A percentile compares a stretch with the other conserved stretches of the same genome.
Conservation (phyloP, 2,888 invertebrate genomes). For the Brachylomia viminalis region DNA sequence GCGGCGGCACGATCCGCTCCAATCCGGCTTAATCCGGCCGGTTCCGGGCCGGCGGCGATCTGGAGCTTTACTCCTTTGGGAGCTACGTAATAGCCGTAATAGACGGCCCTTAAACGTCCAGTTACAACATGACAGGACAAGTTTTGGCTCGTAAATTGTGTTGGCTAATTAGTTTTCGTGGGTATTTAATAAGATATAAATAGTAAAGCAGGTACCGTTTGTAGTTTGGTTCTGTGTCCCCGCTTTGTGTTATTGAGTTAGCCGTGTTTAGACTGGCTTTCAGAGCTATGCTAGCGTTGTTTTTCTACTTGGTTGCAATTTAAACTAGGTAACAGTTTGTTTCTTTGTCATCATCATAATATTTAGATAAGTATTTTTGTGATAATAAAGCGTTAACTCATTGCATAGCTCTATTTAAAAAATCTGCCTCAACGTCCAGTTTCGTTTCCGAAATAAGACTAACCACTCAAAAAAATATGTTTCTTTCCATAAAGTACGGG, state of each 20-base stretch:
- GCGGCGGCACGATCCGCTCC: slow-evolving; percentile 72
- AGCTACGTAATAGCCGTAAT: slow-evolving; percentile 65
- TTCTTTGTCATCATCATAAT: neutral
- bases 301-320: slow-evolving; percentile 13
- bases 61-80: slow-evolving; percentile 68
- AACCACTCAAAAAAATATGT: neutral
- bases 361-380: neutral
- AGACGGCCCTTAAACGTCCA: slow-evolving; percentile 63
- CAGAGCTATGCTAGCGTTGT: neutral
- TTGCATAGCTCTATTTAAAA: neutral
- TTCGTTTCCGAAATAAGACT: neutral
- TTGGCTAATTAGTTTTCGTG: slow-evolving; percentile 66
- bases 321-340: neutral
- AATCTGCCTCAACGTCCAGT: neutral
- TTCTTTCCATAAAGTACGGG: neutral
- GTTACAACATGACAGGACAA: slow-evolving; percentile 61
- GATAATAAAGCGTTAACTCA: neutral
- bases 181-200: slow-evolving; percentile 65
- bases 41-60: slow-evolving; percentile 68
- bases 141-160: slow-evolving; percentile 65
- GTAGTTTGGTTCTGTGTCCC: slow-evolving; percentile 25
- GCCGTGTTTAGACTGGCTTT: slow-evolving; percentile 3
- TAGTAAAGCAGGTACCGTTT: slow-evolving; percentile 50
- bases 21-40: slow-evolving; percentile 71
- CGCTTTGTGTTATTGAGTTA: slow-evolving; percentile 38